Base-by-base conservation (phyloP, 92 coral and sea anemone genomes). In the Desmophyllum pertusum region DNA sequence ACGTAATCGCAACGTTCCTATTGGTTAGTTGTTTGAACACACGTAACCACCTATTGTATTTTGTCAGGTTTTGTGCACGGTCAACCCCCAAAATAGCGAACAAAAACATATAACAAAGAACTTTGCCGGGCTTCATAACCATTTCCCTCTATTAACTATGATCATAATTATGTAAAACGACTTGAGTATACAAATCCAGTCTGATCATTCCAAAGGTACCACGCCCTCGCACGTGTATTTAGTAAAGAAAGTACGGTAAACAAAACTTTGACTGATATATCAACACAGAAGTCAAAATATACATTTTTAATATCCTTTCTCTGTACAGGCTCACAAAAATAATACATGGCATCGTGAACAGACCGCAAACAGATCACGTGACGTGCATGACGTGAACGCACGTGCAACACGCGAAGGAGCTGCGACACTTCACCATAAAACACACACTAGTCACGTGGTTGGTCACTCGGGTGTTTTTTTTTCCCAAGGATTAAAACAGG, bases 261-360 rank as follows among this genome's bases (percentile, higher is more conserved):
- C 42, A 65, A 27, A 21, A 18, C 37, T 29, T 40, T 41, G 45
- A 57, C 79, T 39, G 5, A 50, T 27, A 64, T n/a, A 45, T 51
- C 41, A 19, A 46, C 25, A 31, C 40, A 55, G 45, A 57, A 55
- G 61, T 59, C 79, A 82, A 71, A 82, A 72, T 82, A 72, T 71
- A 53, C 86, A 73, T 27, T 82, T 71, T 53, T 5, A 69, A 14
- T 67, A 36, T 43, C 30, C 42, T 82, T 45, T 71, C 69, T 72
- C 73, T 82, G 71, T 82, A 82, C 86, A 82, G 71, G 78, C 79
- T 82, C 79, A 82, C 86, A 82, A 82, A 82, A 82, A 82, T 82
- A 82, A 71, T 73, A 69, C 84, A 79, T 42, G 48, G 70, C 61
- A 42, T 30, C 9, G 48, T 51, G 75, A 51, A 6, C 15, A 35